phyloP scores from a whole-genome alignment of 2,888 invertebrate genomes.

The Drosophila kanekoi region DNA sequence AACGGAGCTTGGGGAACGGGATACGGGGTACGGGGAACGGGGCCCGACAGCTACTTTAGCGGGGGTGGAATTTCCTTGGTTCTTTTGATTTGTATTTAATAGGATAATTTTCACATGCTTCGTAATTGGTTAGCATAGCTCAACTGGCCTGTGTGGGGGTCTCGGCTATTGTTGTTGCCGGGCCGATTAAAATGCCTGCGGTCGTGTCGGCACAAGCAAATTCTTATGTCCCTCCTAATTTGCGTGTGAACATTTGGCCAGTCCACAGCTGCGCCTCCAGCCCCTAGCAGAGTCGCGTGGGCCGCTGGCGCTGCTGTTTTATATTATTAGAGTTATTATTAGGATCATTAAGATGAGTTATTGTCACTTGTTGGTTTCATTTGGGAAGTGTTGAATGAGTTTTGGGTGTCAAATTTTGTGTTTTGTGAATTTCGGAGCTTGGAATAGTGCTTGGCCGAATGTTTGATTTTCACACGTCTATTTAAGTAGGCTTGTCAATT shows the following conservation, averaged over 20 bases:
- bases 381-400: constrained; percentile 51
- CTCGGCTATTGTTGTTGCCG: constrained; percentile 31
- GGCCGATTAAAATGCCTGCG: constrained; percentile 68
- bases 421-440: constrained; percentile 62
- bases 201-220: constrained; percentile 58
- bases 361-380: constrained; percentile 69
- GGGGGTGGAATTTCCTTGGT: constrained; percentile 52
- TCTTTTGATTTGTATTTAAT: constrained; percentile 77
- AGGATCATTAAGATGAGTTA: constrained; percentile 75
- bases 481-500: constrained; percentile 72
- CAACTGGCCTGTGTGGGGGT: constrained; percentile 26
- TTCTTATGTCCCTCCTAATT: constrained; percentile 81
- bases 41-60: not conserved
- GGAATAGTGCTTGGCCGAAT: constrained; percentile 50
- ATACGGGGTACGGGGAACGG: too few relatives aligned
- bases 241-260: constrained; percentile 76
- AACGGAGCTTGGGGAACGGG: not conserved
- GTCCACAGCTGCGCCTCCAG: constrained; percentile 26
- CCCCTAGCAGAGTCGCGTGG: constrained; percentile 51
- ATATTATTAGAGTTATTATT: constrained; percentile 78
- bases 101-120: constrained; percentile 82
- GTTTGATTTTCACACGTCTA: constrained; percentile 74
- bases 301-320: constrained; percentile 67
- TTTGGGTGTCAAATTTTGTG: constrained; percentile 68
- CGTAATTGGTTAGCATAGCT: constrained; percentile 72